Percentiles rank a stretch among this genome's conserved stretches.
phyloP scores from a whole-genome alignment of 2,888 invertebrate species.

The Scaptomyza tumidula region DNA sequence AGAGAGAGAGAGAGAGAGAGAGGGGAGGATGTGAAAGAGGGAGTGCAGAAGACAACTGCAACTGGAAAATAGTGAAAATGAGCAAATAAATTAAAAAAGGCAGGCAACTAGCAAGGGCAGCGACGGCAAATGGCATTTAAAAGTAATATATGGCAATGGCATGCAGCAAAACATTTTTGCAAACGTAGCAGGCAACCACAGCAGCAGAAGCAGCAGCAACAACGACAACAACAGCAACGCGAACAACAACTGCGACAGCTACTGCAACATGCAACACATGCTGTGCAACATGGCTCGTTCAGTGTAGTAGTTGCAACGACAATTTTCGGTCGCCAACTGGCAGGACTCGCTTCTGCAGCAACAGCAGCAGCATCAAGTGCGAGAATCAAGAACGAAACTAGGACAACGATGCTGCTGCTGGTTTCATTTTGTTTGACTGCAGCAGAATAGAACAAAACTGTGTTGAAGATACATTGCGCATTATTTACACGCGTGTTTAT shows the following conservation, averaged over 20 bases:
- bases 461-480: slow-evolving; percentile 58
- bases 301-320: slow-evolving; percentile 56
- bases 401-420: slow-evolving; percentile 35
- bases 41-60: slow-evolving; percentile 50
- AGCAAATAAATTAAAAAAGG: slow-evolving; percentile 77
- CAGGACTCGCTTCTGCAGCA: slow-evolving; percentile 33
- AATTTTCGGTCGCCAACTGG: slow-evolving; percentile 41
- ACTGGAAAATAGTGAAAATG: slow-evolving; percentile 74
- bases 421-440: slow-evolving; percentile 27
- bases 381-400: slow-evolving; percentile 26
- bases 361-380: slow-evolving; percentile 5
- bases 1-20: not conserved
- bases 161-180: slow-evolving; percentile 78
- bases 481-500: slow-evolving; percentile 79
- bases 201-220: slow-evolving; percentile 45
- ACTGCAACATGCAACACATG: slow-evolving; percentile 78
- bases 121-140: slow-evolving; percentile 64
- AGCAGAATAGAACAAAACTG: slow-evolving; percentile 16
- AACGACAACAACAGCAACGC: slow-evolving; percentile 10
- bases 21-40: slow-evolving; percentile 1
- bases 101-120: slow-evolving; percentile 37
- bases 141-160: slow-evolving; percentile 78
- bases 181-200: slow-evolving; percentile 62
- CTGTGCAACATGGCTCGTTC: slow-evolving; percentile 72
- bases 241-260: slow-evolving; percentile 29